phyloP scores from a whole-genome alignment of 2,113 vertebrate species.

The Patagioenas fasciata region DNA sequence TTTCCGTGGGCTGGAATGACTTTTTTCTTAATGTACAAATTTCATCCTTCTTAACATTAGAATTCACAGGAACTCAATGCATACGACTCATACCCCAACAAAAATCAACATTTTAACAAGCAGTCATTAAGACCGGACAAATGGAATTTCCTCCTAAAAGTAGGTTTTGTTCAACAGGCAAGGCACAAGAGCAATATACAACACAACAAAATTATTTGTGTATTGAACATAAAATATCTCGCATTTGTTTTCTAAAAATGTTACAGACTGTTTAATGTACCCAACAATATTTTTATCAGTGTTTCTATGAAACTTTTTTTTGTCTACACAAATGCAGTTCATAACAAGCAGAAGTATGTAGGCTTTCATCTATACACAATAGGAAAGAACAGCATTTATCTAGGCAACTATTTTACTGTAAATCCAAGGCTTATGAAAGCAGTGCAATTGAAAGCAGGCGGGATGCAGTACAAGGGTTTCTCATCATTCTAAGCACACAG shows the following conservation, averaged over 20 bases:
- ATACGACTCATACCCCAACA: not conserved
- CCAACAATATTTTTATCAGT: not conserved
- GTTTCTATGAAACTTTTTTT: not conserved
- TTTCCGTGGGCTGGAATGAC: not conserved
- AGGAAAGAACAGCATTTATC: conserved; percentile 31
- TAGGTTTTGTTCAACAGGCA: not conserved
- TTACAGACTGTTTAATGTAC: not conserved
- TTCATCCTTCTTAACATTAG: not conserved
- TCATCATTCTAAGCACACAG: not conserved
- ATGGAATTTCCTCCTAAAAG: not conserved
- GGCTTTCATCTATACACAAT: not conserved
- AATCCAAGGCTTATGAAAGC: conserved; percentile 43
- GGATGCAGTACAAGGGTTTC: not conserved
- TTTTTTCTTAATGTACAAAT: not conserved
- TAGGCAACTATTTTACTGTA: not conserved
- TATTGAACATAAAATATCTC: not conserved
- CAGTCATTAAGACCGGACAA: not conserved
- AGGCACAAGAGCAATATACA: not conserved
- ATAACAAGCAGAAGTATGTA: not conserved
- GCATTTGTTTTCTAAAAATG: not conserved
- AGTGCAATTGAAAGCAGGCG: conserved; percentile 36
- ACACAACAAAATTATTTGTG: not conserved
- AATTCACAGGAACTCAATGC: not conserved
- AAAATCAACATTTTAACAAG: not conserved
- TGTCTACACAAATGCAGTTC: not conserved